phyloP scores from a whole-genome alignment of 2,797 vertebrate species.

The Pogonophryne albipinna region DNA sequence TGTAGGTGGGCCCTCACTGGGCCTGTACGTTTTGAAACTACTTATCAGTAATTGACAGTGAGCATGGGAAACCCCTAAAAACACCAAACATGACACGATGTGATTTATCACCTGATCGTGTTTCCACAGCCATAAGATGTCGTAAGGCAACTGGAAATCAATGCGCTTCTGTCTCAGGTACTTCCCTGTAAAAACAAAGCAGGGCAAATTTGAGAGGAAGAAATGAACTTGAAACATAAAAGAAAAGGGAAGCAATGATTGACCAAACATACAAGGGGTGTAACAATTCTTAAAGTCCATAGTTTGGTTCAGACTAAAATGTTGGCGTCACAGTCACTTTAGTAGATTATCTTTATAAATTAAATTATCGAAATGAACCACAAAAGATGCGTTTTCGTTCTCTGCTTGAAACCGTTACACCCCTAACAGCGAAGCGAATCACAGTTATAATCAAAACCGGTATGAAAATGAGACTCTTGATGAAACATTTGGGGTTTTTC shows the following conservation, averaged over 20 bases:
- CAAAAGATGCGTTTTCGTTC: no score
- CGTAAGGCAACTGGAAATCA: conserved; percentile 99
- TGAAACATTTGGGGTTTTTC: background rate
- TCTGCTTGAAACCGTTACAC: no score
- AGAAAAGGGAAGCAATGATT: conserved; percentile 3
- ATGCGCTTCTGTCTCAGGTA: conserved; percentile 98
- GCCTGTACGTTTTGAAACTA: background rate
- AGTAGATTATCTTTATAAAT: no score
- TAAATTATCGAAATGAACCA: no score
- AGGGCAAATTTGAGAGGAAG: conserved; percentile 12
- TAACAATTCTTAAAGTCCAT: no score
- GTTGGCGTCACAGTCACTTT: no score
- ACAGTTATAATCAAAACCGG: background rate
- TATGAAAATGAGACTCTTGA: background rate
- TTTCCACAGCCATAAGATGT: conserved; percentile 99
- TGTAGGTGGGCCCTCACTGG: background rate
- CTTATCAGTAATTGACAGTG: background rate
- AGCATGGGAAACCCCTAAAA: conserved; percentile 31
- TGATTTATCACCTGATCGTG: conserved; percentile 93
- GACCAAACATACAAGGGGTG: background rate
- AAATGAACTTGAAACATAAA: conserved; percentile 2
- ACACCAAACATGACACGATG: background rate
- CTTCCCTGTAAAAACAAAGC: conserved; percentile 87
- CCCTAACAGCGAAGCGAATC: background rate
- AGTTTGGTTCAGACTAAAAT: no score